Evolutionary conservation across 2,113 vertebrate species (phyloP).

Genomic region (Rhagologus leucostigma): DNA sequence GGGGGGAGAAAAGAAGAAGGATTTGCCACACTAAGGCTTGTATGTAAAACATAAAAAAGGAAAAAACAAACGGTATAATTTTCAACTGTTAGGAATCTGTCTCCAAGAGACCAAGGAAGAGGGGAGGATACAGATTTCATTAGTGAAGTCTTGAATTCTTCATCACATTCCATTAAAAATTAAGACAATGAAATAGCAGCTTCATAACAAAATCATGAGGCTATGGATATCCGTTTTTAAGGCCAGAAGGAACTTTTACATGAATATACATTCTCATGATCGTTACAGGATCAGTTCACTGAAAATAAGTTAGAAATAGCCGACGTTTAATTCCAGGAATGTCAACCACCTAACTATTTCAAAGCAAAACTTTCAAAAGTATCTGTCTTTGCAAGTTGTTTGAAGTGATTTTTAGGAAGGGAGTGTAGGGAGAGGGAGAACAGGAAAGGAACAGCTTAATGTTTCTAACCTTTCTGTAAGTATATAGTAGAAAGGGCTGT

Average conservation of each 20-base stretch:
- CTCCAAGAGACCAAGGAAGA: neutral
- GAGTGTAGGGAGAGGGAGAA: neutral
- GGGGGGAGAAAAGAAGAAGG: neutral
- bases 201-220: neutral
- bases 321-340: neutral
- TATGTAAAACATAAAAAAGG: neutral
- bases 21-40: neutral
- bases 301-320: neutral
- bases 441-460: conserved; percentile 34
- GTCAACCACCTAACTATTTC: neutral
- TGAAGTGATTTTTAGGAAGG: neutral
- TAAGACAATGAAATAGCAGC: neutral
- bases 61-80: neutral
- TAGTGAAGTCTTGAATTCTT: neutral
- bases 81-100: neutral
- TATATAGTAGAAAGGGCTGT: neutral
- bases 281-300: neutral
- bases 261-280: neutral
- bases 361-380: neutral
- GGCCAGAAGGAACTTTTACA: neutral
- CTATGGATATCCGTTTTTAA: neutral
- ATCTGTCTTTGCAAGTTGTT: neutral
- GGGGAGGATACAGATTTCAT: neutral
- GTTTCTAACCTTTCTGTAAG: conserved; percentile 45
- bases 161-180: neutral